Evolutionary conservation across 2,113 vertebrate genomes (phyloP).

Genomic region (Antechinus flavipes): DNA sequence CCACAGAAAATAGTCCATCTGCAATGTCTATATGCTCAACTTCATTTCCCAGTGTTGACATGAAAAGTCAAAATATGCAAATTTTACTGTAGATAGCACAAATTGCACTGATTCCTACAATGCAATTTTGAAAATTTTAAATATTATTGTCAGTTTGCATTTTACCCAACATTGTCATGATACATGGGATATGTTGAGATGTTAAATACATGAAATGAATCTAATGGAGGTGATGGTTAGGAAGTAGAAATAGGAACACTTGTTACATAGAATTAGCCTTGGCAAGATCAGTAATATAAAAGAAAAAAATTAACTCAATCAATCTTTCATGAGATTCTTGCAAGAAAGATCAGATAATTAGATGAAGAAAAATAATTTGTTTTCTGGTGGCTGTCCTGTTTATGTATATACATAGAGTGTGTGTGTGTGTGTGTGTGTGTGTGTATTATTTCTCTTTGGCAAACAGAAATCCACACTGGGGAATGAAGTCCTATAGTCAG

Average conservation of each 20-base stretch:
- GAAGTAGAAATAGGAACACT: conserved; percentile 73
- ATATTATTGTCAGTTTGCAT: conserved; percentile 74
- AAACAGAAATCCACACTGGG: too few relatives aligned
- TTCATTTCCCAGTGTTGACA: background rate
- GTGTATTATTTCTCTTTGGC: background rate
- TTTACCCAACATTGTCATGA: conserved; percentile 73
- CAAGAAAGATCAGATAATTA: conserved; percentile 72
- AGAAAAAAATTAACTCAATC: conserved; percentile 74
- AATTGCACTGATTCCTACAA: conserved; percentile 44
- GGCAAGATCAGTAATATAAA: conserved; percentile 71
- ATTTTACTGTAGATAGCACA: conserved; percentile 21
- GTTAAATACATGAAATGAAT: conserved; percentile 66
- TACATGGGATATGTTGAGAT: conserved; percentile 60
- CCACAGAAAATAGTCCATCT: conserved; percentile 60
- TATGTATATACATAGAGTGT: conserved; percentile 63
- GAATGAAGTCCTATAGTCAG: too few relatives aligned
- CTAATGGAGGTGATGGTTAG: conserved; percentile 69
- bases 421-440: background rate
- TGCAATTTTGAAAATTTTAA: conserved; percentile 60
- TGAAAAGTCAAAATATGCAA: conserved; percentile 49
- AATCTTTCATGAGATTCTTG: conserved; percentile 63
- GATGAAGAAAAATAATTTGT: conserved; percentile 73
- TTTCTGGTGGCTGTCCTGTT: conserved; percentile 62
- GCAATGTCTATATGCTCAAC: conserved; percentile 35
- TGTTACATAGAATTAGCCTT: conserved; percentile 57